A percentile compares a stretch with the other conserved stretches of the same genome.
These are phyloP conservation scores for Salarias fasciatus DNA, from an alignment of 2,797 vertebrate species.

Conservation along the genomic window DNA sequence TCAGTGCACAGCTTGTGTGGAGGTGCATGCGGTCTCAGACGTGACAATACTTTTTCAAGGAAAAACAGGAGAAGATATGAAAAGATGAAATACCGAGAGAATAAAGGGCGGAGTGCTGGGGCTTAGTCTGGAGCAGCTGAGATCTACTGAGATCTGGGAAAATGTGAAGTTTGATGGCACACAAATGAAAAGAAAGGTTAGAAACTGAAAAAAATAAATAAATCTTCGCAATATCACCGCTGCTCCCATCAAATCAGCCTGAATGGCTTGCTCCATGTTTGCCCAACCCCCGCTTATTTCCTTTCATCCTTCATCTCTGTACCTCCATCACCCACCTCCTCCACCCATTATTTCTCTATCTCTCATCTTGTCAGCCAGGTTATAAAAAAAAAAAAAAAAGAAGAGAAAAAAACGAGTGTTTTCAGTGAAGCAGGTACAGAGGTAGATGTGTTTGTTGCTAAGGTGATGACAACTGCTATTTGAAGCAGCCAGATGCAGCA, in stretches of 20 bases:
- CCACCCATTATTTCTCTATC: constrained; percentile 46
- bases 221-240: constrained; percentile 23
- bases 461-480: constrained; percentile 67
- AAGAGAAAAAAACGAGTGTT: constrained; percentile 13
- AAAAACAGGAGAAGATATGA: constrained; percentile 30
- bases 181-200: background rate
- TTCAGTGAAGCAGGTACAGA: constrained; percentile 41
- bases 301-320: constrained; percentile 48
- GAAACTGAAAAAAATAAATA: constrained; percentile 22
- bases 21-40: constrained; percentile 33
- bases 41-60: constrained; percentile 48
- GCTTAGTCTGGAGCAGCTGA: constrained; percentile 31
- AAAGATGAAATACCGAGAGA: constrained; percentile 30
- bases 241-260: constrained; percentile 46
- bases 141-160: constrained; percentile 32
- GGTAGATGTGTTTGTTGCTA: constrained; percentile 67
- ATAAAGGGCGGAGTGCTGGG: constrained; percentile 26
- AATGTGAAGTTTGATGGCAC: constrained; percentile 30
- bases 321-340: constrained; percentile 48
- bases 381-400: constrained; percentile 18
- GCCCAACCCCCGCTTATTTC: constrained; percentile 33
- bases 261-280: constrained; percentile 29
- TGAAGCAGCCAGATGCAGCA: constrained; percentile 43
- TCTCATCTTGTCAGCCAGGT: constrained; percentile 41
- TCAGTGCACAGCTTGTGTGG: constrained; percentile 19